Percentiles rank a stretch among this genome's conserved stretches.
phyloP scores from a whole-genome alignment of 2,113 vertebrate genomes.

The Mugil cephalus region DNA sequence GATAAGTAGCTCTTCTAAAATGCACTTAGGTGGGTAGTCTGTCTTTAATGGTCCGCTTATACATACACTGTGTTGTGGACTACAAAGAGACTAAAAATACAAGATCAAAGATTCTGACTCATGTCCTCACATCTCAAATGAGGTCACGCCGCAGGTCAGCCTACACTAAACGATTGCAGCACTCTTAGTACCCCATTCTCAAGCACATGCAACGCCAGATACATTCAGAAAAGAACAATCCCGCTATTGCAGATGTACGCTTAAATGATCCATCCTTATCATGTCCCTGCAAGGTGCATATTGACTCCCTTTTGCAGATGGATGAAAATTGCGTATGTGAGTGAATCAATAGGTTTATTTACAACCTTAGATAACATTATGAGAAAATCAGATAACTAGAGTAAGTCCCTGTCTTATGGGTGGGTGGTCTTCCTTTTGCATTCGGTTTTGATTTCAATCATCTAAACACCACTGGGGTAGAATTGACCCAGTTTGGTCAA shows the following conservation, averaged over 20 bases:
- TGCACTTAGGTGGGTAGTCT: background rate
- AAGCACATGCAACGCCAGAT: constrained; percentile 33
- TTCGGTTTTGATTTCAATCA: constrained; percentile 23
- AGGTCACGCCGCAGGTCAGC: constrained; percentile 33
- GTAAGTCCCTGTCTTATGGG: constrained; percentile 18
- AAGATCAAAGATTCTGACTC: constrained; percentile 8
- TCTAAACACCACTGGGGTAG: background rate
- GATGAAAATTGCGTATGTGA: constrained; percentile 57
- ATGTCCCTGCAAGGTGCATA: constrained; percentile 68
- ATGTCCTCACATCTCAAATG: background rate
- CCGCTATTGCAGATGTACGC: constrained; percentile 48
- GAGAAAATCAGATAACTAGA: constrained; percentile 50
- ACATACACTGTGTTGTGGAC: background rate
- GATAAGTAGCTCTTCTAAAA: constrained; percentile 9
- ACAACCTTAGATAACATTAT: constrained; percentile 50
- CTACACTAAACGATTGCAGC: constrained; percentile 20
- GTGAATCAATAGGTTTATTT: constrained; percentile 73
- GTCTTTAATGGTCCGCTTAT: constrained; percentile 1
- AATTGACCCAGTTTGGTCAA: background rate
- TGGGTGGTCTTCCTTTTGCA: constrained; percentile 18
- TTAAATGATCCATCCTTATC: constrained; percentile 59
- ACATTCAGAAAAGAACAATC: constrained; percentile 30
- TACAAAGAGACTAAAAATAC: background rate
- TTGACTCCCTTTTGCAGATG: constrained; percentile 58
- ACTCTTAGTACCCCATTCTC: constrained; percentile 2